Base-by-base conservation (phyloP, 2,797 vertebrate species). In the Crypturellus tataupa region DNA sequence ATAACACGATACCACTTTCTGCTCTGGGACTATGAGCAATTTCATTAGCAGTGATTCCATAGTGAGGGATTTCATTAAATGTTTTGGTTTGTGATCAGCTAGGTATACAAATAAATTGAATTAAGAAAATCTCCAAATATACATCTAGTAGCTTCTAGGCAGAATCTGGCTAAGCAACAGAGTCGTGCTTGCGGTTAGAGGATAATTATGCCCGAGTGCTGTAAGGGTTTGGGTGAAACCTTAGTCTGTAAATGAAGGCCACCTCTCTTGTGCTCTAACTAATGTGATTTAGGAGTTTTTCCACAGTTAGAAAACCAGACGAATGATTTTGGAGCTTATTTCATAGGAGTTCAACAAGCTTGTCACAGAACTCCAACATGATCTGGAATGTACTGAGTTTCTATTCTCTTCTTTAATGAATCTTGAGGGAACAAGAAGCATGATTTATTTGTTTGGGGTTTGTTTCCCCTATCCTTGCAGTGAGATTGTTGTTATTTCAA, bases 11-110 rank as follows among this genome's bases (percentile, higher is more conserved):
- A 80, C 63, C n/a, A 25, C 82, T 80, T 55, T 73, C 51, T 94
- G 62, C 67, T 90, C 71, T 93, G 83, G 72, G 84, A 79, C 78
- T 89, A 80, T 95, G 80, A 89, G 62, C 53, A 95, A 72, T 91
- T 84, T 72, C 84, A 94, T 93, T 94, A 81, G 19, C n/a, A 46
- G 24, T 87, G 64, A 81, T 67, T 83, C 64, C 70, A 71, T 37
- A 84, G 46, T 8, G 15, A 79, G 80, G 40, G 60, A 49, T 44
- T 95, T 55, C 75, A 33, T 78, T 89, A 88, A 95, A 81, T 82
- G 64, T 92, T 96, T 96, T 95, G 94, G 87, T 96, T 97, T 97
- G 89, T 94, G 94, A 89, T 88, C 94, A 93, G 47, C 90, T 97
- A 88, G 75, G 58, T 77, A 96, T 89, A 80, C 64, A 95, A 91